Evolutionary conservation across 2,797 vertebrate genomes (phyloP).

Genomic region (Leptoclinus maculatus): DNA sequence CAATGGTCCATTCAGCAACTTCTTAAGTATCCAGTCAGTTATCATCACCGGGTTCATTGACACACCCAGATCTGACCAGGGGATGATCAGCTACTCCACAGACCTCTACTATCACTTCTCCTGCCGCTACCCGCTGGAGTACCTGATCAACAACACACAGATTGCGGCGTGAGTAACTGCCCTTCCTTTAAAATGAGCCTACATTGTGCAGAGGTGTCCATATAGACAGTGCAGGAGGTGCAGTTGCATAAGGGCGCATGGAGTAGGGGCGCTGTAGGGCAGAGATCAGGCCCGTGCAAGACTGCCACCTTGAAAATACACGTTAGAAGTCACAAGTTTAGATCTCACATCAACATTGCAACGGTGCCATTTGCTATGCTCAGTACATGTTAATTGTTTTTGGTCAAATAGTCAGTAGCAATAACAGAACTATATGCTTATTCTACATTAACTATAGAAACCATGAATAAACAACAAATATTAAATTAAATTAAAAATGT

Average conservation of each 20-base stretch:
- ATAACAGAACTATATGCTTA: background rate
- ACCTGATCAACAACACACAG: constrained; percentile 85
- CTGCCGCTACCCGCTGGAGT: constrained; percentile 86
- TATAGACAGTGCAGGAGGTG: background rate
- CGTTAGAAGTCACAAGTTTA: background rate
- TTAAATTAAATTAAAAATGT: background rate
- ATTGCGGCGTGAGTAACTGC: constrained; percentile 79
- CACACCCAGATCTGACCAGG: constrained; percentile 69
- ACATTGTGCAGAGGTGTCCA: background rate
- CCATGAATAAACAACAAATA: background rate
- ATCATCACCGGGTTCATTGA: constrained; percentile 84
- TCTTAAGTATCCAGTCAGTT: constrained; percentile 82
- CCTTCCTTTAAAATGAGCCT: background rate
- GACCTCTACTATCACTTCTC: constrained; percentile 87
- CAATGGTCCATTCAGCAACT: constrained; percentile 75
- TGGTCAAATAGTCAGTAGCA: too few relatives aligned
- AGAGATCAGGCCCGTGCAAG: too few relatives aligned
- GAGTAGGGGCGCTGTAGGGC: too few relatives aligned
- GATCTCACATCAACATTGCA: background rate
- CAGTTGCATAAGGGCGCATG: background rate
- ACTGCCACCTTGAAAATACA: too few relatives aligned
- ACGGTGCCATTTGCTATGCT: background rate
- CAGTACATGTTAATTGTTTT: background rate
- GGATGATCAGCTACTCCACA: constrained; percentile 84
- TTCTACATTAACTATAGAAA: background rate